Evolutionary conservation across 2,888 invertebrate genomes (phyloP).

Genomic region (Thera britannica): DNA sequence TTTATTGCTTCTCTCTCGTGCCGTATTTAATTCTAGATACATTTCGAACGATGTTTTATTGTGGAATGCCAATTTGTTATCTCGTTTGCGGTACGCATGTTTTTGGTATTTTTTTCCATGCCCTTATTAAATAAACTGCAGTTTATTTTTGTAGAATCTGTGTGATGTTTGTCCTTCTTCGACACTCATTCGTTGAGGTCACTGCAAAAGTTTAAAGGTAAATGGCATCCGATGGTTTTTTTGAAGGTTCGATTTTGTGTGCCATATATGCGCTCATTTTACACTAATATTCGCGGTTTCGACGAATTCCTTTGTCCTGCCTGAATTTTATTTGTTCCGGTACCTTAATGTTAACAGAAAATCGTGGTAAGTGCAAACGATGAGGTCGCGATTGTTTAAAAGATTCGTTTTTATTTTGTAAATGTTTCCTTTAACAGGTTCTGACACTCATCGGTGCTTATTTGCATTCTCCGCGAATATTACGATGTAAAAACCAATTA

Average conservation of each 20-base stretch:
- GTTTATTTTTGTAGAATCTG: constrained; percentile 5
- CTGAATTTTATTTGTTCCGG: constrained; percentile 68
- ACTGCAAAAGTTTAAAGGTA: constrained; percentile 19
- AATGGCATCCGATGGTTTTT: constrained; percentile 17
- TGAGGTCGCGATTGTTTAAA: constrained; percentile 53
- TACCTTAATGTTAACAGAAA: constrained; percentile 68
- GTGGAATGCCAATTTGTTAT: constrained; percentile 59
- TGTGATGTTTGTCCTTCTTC: constrained; percentile 7
- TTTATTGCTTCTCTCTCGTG: constrained; percentile 59
- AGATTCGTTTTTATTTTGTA: constrained; percentile 39
- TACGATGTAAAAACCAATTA: background rate
- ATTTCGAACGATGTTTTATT: constrained; percentile 56
- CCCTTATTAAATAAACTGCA: too few relatives aligned
- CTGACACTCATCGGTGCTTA: constrained; percentile 32
- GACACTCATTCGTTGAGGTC: constrained; percentile 6
- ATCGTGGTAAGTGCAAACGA: constrained; percentile 59
- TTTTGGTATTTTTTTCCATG: constrained; percentile 40
- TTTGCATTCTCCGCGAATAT: constrained; percentile 4
- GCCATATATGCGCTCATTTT: constrained; percentile 51
- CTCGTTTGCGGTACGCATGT: constrained; percentile 49
- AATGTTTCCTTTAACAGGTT: constrained; percentile 36
- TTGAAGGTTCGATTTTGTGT: constrained; percentile 52
- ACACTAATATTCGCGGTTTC: constrained; percentile 59
- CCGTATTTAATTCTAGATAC: constrained; percentile 62
- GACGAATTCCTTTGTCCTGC: constrained; percentile 63